Base-by-base conservation (phyloP, 2,797 vertebrate genomes). In the Hylomyscus alleni region DNA sequence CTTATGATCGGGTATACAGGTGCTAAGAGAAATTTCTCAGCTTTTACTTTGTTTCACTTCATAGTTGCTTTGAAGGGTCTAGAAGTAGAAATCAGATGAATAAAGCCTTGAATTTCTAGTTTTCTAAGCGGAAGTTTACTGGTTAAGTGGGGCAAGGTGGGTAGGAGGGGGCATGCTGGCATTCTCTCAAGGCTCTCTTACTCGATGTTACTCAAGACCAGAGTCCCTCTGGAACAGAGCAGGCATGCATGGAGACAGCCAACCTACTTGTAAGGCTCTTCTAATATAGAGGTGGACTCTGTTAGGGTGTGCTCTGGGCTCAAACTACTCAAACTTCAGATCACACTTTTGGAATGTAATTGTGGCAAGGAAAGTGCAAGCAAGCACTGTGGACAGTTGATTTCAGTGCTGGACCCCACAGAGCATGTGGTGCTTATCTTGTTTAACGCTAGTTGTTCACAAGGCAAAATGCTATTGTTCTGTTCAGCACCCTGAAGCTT, bases 11-110 rank as follows among this genome's bases (percentile, higher is more conserved):
- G 54, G 86, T 87, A 58, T 83, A 91, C 52, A 83, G 86, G 40
- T 54, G 3, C 6, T 72, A 83, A 58, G 40, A 87, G n/a, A 75
- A 62, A 34, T 67, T 80, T 44, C 29, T 37, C 44, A 56, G 69
- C 12, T 84, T 96, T 90, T 12, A 26, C 34, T 91, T 75, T 92
- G 47, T 75, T n/a, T 92, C 62, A 19, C 82, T 60, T 94, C 40
- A 22, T 76, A 60, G 56, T 93, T 84, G n/a, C 50, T 56, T 17
- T 26, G 52, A 95, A 19, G 62, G 10, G 60, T 4, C 89, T 84
- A 13, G 86, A 20, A 90, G 11, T 90, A 58, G 8, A 69, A 76
- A 3, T 76, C 34, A 67, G 92, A 72, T 69, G 77, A 81, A 77
- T 3, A 75, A 29, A 73, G 12, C 14, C 54, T 60, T 11, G 6